A percentile compares a stretch with the other conserved stretches of the same genome.
Evolutionary conservation across 1,140 invertebrate genomes (phyloP).

Genomic region (Diorhabda carinulata): DNA sequence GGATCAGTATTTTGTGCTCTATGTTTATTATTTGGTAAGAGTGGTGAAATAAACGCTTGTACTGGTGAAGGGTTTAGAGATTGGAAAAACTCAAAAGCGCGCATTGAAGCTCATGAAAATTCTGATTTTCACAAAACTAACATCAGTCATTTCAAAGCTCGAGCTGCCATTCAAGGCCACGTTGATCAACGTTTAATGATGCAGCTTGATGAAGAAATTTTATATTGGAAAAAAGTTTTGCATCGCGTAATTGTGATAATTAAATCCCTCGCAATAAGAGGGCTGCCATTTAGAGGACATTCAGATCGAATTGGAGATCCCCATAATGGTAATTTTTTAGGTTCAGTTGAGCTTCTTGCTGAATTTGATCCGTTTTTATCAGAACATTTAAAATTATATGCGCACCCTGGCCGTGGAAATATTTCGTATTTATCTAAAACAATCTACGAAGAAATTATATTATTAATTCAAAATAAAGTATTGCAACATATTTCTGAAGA

Average conservation of each 20-base stretch:
- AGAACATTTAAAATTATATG: slow-evolving; percentile 22
- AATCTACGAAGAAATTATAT: slow-evolving; percentile 23
- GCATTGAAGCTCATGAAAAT: slow-evolving; percentile 3
- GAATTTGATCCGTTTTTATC: slow-evolving; percentile 25
- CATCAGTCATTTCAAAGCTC: too few relatives aligned
- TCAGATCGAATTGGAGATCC: slow-evolving; percentile 17
- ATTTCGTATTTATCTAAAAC: slow-evolving; percentile 23
- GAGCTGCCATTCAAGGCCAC: slow-evolving; percentile 1
- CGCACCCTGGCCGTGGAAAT: slow-evolving; percentile 14
- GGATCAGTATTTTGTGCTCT: slow-evolving; percentile 27
- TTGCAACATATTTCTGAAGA: slow-evolving; percentile 19
- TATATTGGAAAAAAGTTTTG: slow-evolving; percentile 11
- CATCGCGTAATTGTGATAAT: slow-evolving; percentile 7
- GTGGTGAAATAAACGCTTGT: slow-evolving; percentile 9
- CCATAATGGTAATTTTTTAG: slow-evolving; percentile 21
- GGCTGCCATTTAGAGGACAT: slow-evolving; percentile 16
- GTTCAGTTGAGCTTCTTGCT: slow-evolving; percentile 18
- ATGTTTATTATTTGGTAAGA: slow-evolving; percentile 25
- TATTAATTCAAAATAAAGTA: slow-evolving; percentile 19
- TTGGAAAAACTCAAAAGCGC: slow-evolving; percentile 29
- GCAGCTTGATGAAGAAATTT: slow-evolving; percentile 16
- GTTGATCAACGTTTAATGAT: slow-evolving; percentile 17
- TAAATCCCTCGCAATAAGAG: slow-evolving; percentile 20
- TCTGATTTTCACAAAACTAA: not conserved
- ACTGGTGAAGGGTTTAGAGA: slow-evolving; percentile 14